A percentile compares a stretch with the other conserved stretches of the same genome.
Evolutionary conservation across 1,140 invertebrate genomes (phyloP).

Genomic region (Belonocnema kinseyi): DNA sequence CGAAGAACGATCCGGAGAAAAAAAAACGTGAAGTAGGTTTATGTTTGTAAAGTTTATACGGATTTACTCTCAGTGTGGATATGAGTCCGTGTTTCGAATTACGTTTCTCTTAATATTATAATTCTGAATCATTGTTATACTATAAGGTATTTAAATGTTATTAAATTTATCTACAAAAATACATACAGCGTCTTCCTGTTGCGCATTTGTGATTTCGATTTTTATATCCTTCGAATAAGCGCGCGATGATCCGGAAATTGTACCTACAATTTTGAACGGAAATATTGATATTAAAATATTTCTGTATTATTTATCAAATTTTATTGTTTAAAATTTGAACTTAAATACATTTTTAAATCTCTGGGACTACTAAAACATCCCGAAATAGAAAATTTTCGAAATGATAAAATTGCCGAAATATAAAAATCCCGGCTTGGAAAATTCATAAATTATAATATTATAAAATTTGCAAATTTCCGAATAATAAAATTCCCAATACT

Average conservation of each 20-base stretch:
- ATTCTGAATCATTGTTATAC: constrained; percentile 4
- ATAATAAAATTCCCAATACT: too few relatives aligned
- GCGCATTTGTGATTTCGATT: constrained; percentile 9
- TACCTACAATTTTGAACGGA: neutral
- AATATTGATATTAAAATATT: too few relatives aligned
- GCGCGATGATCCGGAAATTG: neutral
- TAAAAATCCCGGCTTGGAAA: too few relatives aligned
- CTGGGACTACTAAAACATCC: too few relatives aligned
- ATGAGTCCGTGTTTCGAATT: neutral
- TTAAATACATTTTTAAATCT: too few relatives aligned
- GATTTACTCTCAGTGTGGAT: neutral
- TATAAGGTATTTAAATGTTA: neutral
- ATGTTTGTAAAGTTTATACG: constrained; percentile 4
- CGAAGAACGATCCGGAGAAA: neutral
- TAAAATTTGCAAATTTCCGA: too few relatives aligned
- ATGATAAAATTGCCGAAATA: too few relatives aligned
- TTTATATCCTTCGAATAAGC: neutral
- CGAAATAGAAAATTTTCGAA: too few relatives aligned
- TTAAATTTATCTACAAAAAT: neutral
- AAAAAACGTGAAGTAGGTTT: neutral
- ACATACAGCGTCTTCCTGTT: neutral
- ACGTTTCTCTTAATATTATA: neutral
- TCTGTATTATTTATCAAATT: too few relatives aligned
- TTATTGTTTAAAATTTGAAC: too few relatives aligned
- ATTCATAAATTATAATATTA: too few relatives aligned